Base-by-base conservation (phyloP, 1,140 invertebrate species). In the Trichonephila inaurata region DNA sequence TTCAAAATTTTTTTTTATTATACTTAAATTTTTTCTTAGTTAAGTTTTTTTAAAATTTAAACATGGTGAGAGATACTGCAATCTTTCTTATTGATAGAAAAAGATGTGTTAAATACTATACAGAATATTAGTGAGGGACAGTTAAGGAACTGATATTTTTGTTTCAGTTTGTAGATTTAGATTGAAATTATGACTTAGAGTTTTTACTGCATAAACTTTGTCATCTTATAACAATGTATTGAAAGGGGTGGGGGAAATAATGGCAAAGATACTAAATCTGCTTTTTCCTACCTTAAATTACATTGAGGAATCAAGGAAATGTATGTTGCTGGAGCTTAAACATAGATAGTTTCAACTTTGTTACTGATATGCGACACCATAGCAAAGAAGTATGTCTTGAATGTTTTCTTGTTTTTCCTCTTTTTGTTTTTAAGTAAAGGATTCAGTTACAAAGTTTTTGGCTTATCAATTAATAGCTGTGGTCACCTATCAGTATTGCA, bases 401-500 rank as follows among this genome's bases (percentile, higher is more conserved):
- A 58, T 51, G 14, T 62, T 40, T 87, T 64, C 61, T 19, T 33
- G 58, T 10, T 40, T n/a, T 61, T 40, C 44, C 14, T 8, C 14
- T 16, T 18, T n/a, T 7, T 18, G 6, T 33, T 58, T 81, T n/a
- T 10, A 18, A n/a, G 12, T 14, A 51, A 40, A 61, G 77, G 1
- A 81, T 81, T 28, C 28, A n/a, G 60, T 77, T 19, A 40, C n/a
- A 24, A 24, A 40, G 16, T 33, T 33, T 64, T 33, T 33, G 5
- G 60, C 6, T 82, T 82, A 7, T 81, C 51, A 33, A 19, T 58
- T 7, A 7, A 40, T 62, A 62, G 69, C 72, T 61, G 14, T 40
- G 69, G 21, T 91, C 72, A 82, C 33, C 89, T 61, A 91, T 91
- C 89, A 91, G 89, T 91, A 91, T 91, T 91, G 89, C 51, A 62